These are phyloP conservation scores for Colius striatus DNA, from an alignment of 2,113 vertebrate genomes.

Conservation along the genomic window DNA sequence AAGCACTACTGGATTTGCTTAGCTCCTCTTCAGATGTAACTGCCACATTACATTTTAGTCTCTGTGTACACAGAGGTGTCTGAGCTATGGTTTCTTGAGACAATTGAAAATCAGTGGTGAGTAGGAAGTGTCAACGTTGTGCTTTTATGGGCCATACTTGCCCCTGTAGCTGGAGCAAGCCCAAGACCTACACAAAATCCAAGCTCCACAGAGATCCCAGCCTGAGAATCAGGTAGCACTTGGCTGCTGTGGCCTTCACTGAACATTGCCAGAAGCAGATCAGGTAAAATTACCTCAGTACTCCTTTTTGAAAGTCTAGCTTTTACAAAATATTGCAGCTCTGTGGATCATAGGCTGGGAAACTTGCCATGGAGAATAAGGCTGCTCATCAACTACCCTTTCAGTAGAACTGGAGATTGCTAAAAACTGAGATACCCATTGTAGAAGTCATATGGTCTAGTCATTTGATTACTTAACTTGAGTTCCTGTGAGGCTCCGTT, in stretches of 20 bases:
- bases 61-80: not conserved
- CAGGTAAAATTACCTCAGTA: not conserved
- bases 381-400: not conserved
- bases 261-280: not conserved
- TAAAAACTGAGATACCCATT: not conserved
- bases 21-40: not conserved
- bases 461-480: not conserved
- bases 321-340: not conserved
- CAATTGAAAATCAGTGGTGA: not conserved
- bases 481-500: not conserved
- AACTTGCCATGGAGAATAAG: not conserved
- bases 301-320: not conserved
- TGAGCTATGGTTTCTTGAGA: not conserved
- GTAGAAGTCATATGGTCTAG: not conserved
- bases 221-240: not conserved
- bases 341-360: not conserved
- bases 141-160: not conserved
- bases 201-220: not conserved
- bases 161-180: not conserved
- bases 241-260: not conserved
- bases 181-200: not conserved
- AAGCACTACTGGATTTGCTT: not conserved
- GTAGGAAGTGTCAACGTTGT: not conserved
- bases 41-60: not conserved
- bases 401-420: not conserved